These are phyloP conservation scores for Neomorphus geoffroyi DNA, from an alignment of 2,797 vertebrate genomes.

Conservation along the genomic window DNA sequence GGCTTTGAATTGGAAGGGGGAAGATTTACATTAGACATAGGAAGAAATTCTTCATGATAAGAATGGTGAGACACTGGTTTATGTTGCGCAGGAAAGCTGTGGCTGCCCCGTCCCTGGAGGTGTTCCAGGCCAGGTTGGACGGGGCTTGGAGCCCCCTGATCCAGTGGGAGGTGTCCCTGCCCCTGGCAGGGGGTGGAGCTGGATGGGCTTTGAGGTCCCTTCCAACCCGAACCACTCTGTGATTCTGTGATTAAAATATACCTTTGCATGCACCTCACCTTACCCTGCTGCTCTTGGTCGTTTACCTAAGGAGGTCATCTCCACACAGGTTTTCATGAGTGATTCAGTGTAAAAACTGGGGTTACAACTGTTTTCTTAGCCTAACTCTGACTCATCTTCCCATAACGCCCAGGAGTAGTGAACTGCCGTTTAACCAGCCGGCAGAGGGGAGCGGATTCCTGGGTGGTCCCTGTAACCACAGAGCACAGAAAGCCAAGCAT, in stretches of 20 bases:
- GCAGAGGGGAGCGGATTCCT: slow-evolving; percentile 38
- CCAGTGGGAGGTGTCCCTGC: no score
- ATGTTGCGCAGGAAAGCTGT: no score
- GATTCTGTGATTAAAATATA: not conserved
- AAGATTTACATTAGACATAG: no score
- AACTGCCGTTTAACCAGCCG: slow-evolving; percentile 7
- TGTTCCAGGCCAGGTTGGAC: no score
- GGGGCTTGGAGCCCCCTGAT: no score
- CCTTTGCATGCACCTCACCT: not conserved
- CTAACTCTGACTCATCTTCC: slow-evolving; percentile 21
- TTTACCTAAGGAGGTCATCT: not conserved
- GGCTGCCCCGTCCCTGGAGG: no score
- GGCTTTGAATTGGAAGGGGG: no score
- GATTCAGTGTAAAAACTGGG: not conserved
- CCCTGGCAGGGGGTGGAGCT: no score
- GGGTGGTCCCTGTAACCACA: slow-evolving; percentile 65
- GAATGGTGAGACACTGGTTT: no score
- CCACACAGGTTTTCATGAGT: not conserved
- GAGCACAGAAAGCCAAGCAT: slow-evolving; percentile 40
- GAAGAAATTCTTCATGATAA: no score
- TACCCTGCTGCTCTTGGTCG: not conserved
- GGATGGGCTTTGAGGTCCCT: no score
- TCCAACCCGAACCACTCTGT: no score
- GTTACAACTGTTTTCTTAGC: not conserved
- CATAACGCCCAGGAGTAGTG: not conserved